Base-by-base conservation (phyloP, 2,888 invertebrate genomes). In the Brenthis daphne region DNA sequence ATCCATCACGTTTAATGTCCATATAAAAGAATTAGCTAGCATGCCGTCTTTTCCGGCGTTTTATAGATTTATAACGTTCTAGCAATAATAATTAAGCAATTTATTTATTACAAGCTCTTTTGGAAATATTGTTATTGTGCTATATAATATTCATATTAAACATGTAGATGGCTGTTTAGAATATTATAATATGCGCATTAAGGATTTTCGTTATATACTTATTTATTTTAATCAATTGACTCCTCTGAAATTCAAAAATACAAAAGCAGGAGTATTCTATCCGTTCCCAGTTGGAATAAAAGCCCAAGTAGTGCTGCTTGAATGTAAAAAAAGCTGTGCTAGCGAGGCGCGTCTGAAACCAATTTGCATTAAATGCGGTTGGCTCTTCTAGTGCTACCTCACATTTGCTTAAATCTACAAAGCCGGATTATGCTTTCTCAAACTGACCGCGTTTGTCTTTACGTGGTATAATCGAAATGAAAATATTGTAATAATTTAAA, bases 1-100 rank as follows among this genome's bases (percentile, higher is more conserved):
- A 92, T 92, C 91, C 90, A 91, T 92, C 92, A 91, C 85, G 85
- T 88, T 89, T 90, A 89, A 91, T 90, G 88, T 89, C 87, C 88
- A 90, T 90, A 90, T 87, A 87, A 89, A 90, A 88, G 89, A 86
- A 89, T 79, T 84, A 86, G 85, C 82, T 82, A 82, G 84, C 85
- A 79, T 82, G 83, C 84, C 81, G 80, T 84, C 84, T 87, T 80
- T 82, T 82, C 79, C 79, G 77, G 77, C 78, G 77, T 69, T 68
- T 68, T 67, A 57, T 68, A 82, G 78, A 83, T 85, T 77, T 85
- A 67, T 67, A 61, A 56, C 67, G 55, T 61, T 56, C 61, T 16
- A 50, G 65, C 29, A 58, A 53, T 53, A 60, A 24, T 56, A 67
- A 61, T 67, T 56, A 67, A 67, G 50, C 55, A 61, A 55, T 67